phyloP scores from a whole-genome alignment of 2,797 vertebrate species.

The Rhabdophis nuchalis region DNA sequence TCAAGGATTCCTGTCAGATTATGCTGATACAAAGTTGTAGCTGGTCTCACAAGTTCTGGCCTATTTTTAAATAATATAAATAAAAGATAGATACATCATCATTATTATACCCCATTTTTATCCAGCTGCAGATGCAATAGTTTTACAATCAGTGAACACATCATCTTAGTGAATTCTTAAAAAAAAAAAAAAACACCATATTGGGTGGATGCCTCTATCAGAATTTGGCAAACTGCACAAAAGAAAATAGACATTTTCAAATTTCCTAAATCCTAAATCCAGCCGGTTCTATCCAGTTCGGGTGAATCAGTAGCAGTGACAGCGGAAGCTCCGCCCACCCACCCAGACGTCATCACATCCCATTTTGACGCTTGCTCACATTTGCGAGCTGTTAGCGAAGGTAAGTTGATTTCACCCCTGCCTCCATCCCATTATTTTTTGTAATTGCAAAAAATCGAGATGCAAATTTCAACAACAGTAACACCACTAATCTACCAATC shows the following conservation, averaged over 20 bases:
- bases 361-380: no score
- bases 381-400: no score
- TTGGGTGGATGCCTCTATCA: not conserved
- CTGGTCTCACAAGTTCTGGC: slow-evolving; percentile 90
- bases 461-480: not conserved
- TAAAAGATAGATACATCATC: not conserved
- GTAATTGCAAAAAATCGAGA: not conserved
- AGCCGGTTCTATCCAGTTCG: no score
- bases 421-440: not conserved
- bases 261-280: not conserved
- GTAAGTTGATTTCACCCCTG: no score
- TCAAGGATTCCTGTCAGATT: slow-evolving; percentile 96
- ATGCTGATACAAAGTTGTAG: slow-evolving; percentile 96
- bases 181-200: no score
- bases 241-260: not conserved
- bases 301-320: rapidly evolving
- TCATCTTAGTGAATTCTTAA: not conserved
- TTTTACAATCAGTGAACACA: not conserved
- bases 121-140: slow-evolving; percentile 2
- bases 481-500: not conserved
- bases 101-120: not conserved
- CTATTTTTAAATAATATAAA: slow-evolving; percentile 61
- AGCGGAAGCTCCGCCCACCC: no score
- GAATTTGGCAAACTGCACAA: not conserved
- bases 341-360: no score